Base-by-base conservation (phyloP, 2,113 vertebrate species). In the Haemorhous mexicanus region DNA sequence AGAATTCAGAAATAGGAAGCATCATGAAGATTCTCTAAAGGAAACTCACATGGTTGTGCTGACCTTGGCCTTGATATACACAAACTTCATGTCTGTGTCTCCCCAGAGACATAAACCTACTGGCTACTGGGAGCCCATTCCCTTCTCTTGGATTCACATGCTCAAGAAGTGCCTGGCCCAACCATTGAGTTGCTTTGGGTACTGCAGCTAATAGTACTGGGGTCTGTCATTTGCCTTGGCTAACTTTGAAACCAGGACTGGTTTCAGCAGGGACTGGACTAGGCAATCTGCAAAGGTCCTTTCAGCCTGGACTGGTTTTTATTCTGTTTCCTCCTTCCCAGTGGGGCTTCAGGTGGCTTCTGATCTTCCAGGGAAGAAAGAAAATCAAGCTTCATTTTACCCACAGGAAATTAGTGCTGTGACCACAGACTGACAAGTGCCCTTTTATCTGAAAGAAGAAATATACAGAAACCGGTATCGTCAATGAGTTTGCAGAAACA, bases 21-120 rank as follows among this genome's bases (percentile, higher is more conserved):
- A 75, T 26, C 55, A 35, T 35, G 19, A 70, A 70, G 28, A 53
- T 20, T 53, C 19, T 13, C 21, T 3, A 1, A 56, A 84, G 41
- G 43, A 78, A 20, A 28, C 5, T 28, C 16, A 67, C 0, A 4
- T 62, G 11, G 9, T 35, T 62, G 9, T 6, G 4, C 43, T 76
- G 10, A 84, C 19, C 50, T 68, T 49, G 3, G 18, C 24, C 10
- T 17, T 0, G 0, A 63, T 15, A 64, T 35, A 55, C 41, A 75
- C 10, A 49, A n/a, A 46, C 14, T 87, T 46, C 24, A 12, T 5
- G 10, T 26, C 7, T 43, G 4, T 37, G 28, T 53, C 35, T 86
- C 30, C 39, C 41, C 39, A 23, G 11, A 80, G n/a, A 15, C 21
- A 24, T 13, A 59, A 39, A 43, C 18, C 27, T 53, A 67, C 16